A percentile compares a stretch with the other conserved stretches of the same genome.
These are phyloP conservation scores for Vimba vimba DNA, from an alignment of 2,113 vertebrate species.

Conservation along the genomic window DNA sequence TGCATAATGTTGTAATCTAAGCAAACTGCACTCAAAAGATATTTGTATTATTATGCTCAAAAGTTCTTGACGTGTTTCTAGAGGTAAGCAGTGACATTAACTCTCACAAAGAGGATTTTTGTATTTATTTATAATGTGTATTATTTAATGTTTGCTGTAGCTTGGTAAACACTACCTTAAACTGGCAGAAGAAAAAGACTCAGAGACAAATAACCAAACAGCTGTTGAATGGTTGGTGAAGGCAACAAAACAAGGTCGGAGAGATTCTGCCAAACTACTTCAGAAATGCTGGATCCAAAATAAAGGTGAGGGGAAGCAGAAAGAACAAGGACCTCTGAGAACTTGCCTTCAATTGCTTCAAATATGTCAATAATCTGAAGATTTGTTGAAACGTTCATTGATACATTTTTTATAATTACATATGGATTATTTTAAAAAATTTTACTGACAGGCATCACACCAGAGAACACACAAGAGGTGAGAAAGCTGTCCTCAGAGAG, in stretches of 20 bases:
- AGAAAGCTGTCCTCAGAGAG: conserved; percentile 86
- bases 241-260: conserved; percentile 91
- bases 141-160: conserved; percentile 69
- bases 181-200: conserved; percentile 79
- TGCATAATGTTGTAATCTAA: not conserved
- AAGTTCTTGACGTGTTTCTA: not conserved
- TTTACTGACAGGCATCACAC: conserved; percentile 82
- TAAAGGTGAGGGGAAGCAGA: conserved; percentile 76
- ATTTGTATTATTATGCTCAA: not conserved
- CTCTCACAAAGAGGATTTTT: not conserved
- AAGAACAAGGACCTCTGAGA: not conserved
- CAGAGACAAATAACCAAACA: conserved; percentile 82
- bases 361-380: not conserved
- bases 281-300: conserved; percentile 86
- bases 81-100: not conserved
- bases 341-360: not conserved
- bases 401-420: not conserved
- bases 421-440: not conserved
- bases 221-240: conserved; percentile 89
- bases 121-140: not conserved
- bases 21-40: not conserved
- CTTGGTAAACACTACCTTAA: conserved; percentile 86
- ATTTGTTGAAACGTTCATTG: not conserved
- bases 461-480: conserved; percentile 87
- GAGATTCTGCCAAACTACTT: conserved; percentile 82